Percentiles rank a stretch among this genome's conserved stretches.
Conservation (phyloP, 2,113 vertebrate genomes). For the Pyrgilauda ruficollis region DNA sequence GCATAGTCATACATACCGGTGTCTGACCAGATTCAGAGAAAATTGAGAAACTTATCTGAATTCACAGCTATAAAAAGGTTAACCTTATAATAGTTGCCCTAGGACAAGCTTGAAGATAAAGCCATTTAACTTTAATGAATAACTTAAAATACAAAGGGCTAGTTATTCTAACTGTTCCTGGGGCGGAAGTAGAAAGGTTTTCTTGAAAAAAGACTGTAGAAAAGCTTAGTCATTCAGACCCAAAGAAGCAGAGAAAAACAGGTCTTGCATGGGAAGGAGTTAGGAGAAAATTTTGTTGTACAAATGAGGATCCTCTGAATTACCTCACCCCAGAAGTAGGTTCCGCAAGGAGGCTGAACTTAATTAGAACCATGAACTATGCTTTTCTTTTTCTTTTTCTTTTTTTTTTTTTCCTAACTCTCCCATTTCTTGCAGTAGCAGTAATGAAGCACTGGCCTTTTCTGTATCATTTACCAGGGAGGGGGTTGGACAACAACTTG, state of each 20-base stretch:
- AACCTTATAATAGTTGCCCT: slow-evolving; percentile 35
- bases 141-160: slow-evolving; percentile 45
- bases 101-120: slow-evolving; percentile 42
- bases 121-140: slow-evolving; percentile 55
- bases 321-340: not conserved
- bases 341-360: not conserved
- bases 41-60: slow-evolving; percentile 10
- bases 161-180: not conserved
- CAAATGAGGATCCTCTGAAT: not conserved
- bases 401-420: not conserved
- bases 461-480: not conserved
- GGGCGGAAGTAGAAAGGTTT: not conserved
- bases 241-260: not conserved
- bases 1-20: not conserved
- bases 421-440: not conserved
- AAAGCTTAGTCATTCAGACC: slow-evolving; percentile 43
- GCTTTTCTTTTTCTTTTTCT: no score
- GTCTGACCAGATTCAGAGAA: not conserved
- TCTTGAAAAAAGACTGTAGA: not conserved
- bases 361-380: not conserved
- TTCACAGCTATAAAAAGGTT: slow-evolving; percentile 22
- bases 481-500: not conserved
- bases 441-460: not conserved
- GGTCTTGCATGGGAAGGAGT: not conserved
- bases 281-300: not conserved